phyloP scores from a whole-genome alignment of 2,113 vertebrate species.

The Microtus montanus region DNA sequence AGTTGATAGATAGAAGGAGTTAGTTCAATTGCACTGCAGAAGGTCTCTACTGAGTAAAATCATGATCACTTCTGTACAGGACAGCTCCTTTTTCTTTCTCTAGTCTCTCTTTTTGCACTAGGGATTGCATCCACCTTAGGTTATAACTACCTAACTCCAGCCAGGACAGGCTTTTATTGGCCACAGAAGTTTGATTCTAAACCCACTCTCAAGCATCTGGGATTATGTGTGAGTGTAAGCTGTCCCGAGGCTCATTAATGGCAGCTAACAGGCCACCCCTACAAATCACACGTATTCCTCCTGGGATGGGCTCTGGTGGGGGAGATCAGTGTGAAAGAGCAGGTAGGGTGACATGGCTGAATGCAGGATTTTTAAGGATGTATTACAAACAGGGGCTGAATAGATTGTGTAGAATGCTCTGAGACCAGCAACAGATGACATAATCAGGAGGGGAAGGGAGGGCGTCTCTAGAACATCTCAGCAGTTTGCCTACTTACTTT shows the following conservation, averaged over 20 bases:
- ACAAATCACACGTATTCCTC: conserved; percentile 47
- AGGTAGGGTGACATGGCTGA: not conserved
- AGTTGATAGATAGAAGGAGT: conserved; percentile 66
- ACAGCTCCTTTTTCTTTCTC: conserved; percentile 26
- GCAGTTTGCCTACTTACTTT: conserved; percentile 59
- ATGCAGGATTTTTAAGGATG: conserved; percentile 10
- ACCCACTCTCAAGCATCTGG: conserved; percentile 59
- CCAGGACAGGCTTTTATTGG: conserved; percentile 6
- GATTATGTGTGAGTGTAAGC: not conserved
- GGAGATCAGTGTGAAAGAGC: not conserved
- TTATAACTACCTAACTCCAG: not conserved
- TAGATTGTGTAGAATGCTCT: not conserved
- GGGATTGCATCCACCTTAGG: not conserved
- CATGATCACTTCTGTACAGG: conserved; percentile 25
- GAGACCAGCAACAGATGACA: not conserved
- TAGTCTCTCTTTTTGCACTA: not conserved
- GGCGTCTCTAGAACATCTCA: conserved; percentile 55
- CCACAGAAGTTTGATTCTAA: conserved; percentile 55
- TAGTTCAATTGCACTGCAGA: conserved; percentile 53
- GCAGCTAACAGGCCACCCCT: not conserved
- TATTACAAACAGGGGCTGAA: not conserved
- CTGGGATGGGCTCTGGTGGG: not conserved
- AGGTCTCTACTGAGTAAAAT: conserved; percentile 21
- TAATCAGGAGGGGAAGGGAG: conserved; percentile 24
- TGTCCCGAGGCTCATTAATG: conserved; percentile 54